phyloP scores from a whole-genome alignment of 1,140 invertebrate genomes.

The Oncopodura yosiiana region DNA sequence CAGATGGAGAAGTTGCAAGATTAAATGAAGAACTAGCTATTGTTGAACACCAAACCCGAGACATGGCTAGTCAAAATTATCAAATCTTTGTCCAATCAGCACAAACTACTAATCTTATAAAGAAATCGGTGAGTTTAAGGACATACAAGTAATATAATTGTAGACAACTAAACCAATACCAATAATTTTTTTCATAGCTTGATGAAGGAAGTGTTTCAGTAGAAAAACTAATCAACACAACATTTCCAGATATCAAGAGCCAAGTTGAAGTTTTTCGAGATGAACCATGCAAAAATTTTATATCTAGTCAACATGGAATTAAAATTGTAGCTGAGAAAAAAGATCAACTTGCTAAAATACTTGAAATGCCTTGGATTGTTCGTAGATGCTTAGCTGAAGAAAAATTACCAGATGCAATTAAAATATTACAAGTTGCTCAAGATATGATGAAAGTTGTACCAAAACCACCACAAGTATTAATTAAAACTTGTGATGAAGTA shows the following conservation, averaged over 20 bases:
- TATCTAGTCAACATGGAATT: conserved; percentile 6
- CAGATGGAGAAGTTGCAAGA: conserved; percentile 33
- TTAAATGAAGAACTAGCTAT: conserved; percentile 33
- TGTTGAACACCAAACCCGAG: conserved; percentile 33
- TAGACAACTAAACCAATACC: background rate
- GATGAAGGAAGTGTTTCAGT: conserved; percentile 23
- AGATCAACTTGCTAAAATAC: conserved; percentile 8
- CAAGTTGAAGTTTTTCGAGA: conserved; percentile 16
- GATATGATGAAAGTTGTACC: conserved; percentile 24
- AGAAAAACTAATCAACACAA: conserved; percentile 13
- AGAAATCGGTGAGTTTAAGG: conserved; percentile 27
- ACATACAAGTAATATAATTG: background rate
- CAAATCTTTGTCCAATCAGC: conserved; percentile 35
- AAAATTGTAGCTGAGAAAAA: conserved; percentile 14
- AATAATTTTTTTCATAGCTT: conserved; percentile 19
- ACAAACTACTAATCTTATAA: conserved; percentile 33
- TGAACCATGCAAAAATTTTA: conserved; percentile 18
- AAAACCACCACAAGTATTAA: conserved; percentile 12
- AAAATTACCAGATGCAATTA: conserved; percentile 33
- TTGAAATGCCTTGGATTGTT: conserved; percentile 33
- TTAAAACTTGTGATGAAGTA: conserved; percentile 26
- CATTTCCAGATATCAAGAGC: conserved; percentile 25
- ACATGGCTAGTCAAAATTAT: conserved; percentile 35
- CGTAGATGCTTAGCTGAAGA: conserved; percentile 29
- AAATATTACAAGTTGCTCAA: conserved; percentile 30